Conservation (phyloP, 1,140 invertebrate genomes). For the Anadara kagoshimensis region DNA sequence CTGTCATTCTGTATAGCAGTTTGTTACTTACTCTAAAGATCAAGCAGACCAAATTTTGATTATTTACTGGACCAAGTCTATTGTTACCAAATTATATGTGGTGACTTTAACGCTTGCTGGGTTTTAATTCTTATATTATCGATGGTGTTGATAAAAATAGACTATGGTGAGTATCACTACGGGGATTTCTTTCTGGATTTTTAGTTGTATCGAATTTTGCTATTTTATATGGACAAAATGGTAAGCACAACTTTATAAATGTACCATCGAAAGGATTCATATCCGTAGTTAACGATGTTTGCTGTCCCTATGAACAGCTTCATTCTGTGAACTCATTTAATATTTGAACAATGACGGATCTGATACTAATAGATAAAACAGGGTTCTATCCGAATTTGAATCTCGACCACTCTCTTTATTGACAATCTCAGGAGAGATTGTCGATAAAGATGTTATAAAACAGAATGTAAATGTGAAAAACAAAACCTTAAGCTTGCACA, state of each 20-base stretch:
- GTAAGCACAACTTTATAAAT: conserved; percentile 19
- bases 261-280: conserved; percentile 13
- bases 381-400: not conserved
- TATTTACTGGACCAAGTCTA: conserved; percentile 19
- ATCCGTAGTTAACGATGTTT: conserved; percentile 35
- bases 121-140: conserved; percentile 24
- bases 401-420: conserved; percentile 8
- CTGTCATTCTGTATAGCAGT: conserved; percentile 12
- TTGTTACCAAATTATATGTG: conserved; percentile 19
- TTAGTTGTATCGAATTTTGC: conserved; percentile 22
- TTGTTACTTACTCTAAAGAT: conserved; percentile 27
- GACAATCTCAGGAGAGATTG: no score
- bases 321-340: conserved; percentile 5
- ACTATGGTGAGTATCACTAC: conserved; percentile 26
- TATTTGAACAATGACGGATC: conserved; percentile 8
- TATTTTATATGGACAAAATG: conserved; percentile 23
- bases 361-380: not conserved
- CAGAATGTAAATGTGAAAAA: no score
- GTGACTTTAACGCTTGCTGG: conserved; percentile 32
- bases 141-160: conserved; percentile 35
- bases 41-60: conserved; percentile 9
- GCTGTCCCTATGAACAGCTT: conserved; percentile 12
- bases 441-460: no score
- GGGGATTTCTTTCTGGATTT: conserved; percentile 38
- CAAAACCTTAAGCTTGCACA: no score